Evolutionary conservation across 2,888 invertebrate genomes (phyloP), one percentile per base, ranked within the genome.

Genomic region (Baccha elongata): DNA sequence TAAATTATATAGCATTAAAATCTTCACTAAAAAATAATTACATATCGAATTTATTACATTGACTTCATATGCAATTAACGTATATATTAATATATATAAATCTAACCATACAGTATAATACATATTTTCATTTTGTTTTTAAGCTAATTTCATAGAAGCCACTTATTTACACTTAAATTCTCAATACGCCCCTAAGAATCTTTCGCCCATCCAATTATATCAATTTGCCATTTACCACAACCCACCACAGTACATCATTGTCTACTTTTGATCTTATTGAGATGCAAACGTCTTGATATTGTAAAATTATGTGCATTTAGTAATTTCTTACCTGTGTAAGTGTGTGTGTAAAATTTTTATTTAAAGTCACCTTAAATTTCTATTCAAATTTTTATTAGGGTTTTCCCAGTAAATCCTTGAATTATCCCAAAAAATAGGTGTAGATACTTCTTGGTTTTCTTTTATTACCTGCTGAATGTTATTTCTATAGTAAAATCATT

Each of bases 381-480:
- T 35, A 67, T 72, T 78, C 52, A 65, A n/a, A 5, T 48, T 19
- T 81, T 81, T 81, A 81, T 81, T 52, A 32, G 71, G 76, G 67
- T 76, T 67, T 81, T 76, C 81, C 71, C 60, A 10, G 81, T 72
- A 81, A 46, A 62, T 10, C 26, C 15, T 8, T 60, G 69, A 64
- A 60, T 50, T 23, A 40, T 37, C 55, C 23, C 19, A 23, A 55
- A 42, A 58, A 44, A 32, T 46, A 60, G 42, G 37, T 40, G 19
- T 55, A 6, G 13, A 40, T 5, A 8, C 1, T 15, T 46, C 32
- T 8, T 8, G n/a, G n/a, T 19, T 42, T 11, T 35, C n/a, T 68
- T 6, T 48, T 7, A 29, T 44, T 44, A 67, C 73, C 73, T 68
- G 67, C 10, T 29, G 17, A 10, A 3, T 29, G 19, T 13, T 40